Conservation (phyloP, 2,113 vertebrate genomes). For the Phalacrocorax brasilianus region DNA sequence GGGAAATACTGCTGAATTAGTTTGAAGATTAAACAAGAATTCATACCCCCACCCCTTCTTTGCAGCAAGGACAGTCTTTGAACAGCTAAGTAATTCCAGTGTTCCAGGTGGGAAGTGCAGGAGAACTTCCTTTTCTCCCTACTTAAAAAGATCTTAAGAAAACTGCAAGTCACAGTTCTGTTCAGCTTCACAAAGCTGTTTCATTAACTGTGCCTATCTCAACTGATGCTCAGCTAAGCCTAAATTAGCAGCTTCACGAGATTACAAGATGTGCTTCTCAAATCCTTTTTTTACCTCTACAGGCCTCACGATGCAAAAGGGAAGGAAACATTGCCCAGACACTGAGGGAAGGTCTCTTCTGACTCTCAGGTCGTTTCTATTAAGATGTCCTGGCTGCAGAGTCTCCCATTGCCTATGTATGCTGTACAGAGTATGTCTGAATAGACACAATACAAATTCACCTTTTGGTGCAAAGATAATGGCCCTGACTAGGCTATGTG, state of each 20-base stretch:
- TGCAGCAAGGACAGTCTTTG: neutral
- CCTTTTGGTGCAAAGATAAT: neutral
- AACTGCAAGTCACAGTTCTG: neutral
- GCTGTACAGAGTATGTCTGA: neutral
- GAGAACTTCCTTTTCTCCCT: neutral
- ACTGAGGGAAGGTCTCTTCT: neutral
- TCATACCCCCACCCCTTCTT: neutral
- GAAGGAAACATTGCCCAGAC: neutral
- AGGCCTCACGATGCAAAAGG: neutral
- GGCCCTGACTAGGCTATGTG: neutral
- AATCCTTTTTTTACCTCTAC: neutral
- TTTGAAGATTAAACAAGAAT: neutral
- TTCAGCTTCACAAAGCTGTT: neutral
- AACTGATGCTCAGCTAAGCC: neutral
- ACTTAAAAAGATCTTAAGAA: neutral
- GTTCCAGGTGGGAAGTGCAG: neutral
- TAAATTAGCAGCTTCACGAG: neutral
- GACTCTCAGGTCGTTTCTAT: neutral
- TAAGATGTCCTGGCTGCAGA: neutral
- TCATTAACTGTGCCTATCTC: neutral
- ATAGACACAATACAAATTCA: neutral
- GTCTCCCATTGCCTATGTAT: neutral
- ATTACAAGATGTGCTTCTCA: neutral
- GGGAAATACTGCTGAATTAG: neutral
- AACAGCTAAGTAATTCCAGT: neutral